Evolutionary conservation across 1,140 invertebrate species (phyloP).

Genomic region (Cydia fagiglandana): DNA sequence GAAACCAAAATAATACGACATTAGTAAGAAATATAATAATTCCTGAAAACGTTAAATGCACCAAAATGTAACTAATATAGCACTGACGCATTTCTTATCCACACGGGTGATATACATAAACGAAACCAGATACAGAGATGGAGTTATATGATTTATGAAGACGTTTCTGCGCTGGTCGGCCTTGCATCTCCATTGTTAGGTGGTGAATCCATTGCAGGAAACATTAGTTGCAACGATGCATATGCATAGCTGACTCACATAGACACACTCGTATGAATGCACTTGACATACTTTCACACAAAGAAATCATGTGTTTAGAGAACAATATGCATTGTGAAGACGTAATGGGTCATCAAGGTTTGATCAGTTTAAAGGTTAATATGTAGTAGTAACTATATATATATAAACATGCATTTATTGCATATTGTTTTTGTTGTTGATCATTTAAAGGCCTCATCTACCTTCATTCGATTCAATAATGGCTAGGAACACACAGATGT

Average conservation of each 20-base stretch:
- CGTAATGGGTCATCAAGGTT: constrained; percentile 19
- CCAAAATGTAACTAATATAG: no score
- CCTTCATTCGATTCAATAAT: no score
- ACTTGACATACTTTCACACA: constrained; percentile 62
- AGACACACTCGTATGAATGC: constrained; percentile 33
- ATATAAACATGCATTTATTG: no score
- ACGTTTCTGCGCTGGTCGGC: not conserved
- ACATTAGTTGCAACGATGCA: constrained; percentile 31
- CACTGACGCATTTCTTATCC: no score
- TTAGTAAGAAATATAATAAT: no score
- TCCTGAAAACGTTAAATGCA: no score
- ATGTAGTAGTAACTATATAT: no score
- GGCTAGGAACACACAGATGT: no score
- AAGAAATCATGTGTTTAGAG: constrained; percentile 44
- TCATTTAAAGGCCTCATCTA: no score
- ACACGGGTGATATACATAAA: no score
- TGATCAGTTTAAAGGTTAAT: constrained; percentile 3
- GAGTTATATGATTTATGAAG: not conserved
- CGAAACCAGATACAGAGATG: not conserved
- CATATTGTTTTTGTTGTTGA: no score
- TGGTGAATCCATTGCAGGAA: not conserved
- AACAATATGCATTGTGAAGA: constrained; percentile 1
- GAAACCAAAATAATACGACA: no score
- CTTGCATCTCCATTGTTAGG: not conserved
- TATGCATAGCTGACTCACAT: constrained; percentile 39